These are phyloP conservation scores for Aleadryas rufinucha DNA, from an alignment of 2,113 vertebrate species.

Conservation along the genomic window DNA sequence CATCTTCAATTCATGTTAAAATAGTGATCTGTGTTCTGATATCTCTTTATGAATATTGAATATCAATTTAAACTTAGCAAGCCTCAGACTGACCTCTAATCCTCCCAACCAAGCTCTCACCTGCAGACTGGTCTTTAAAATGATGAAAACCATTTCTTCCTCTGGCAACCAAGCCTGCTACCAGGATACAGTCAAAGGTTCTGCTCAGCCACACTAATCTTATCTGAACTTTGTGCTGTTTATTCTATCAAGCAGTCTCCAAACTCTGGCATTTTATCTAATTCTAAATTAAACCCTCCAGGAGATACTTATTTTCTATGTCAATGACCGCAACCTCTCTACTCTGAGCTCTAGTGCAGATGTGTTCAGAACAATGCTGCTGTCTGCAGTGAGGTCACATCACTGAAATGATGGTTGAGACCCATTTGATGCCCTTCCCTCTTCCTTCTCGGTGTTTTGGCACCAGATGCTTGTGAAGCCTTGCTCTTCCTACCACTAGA, in stretches of 20 bases:
- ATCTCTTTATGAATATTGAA: not conserved
- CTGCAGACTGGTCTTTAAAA: not conserved
- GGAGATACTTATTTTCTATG: not conserved
- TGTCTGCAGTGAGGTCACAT: not conserved
- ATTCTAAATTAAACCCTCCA: not conserved
- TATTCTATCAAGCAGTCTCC: not conserved
- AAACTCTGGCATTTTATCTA: not conserved
- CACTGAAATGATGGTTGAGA: not conserved
- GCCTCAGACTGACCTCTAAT: not conserved
- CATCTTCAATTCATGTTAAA: not conserved
- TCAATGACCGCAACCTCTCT: not conserved
- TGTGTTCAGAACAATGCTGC: not conserved
- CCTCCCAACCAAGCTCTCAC: not conserved
- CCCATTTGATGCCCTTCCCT: not conserved
- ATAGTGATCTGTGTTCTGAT: not conserved
- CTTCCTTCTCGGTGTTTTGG: not conserved
- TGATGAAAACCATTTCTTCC: not conserved
- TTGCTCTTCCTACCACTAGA: not conserved
- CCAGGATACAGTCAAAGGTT: not conserved
- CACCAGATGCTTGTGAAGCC: not conserved
- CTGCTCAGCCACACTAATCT: not conserved
- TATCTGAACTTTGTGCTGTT: not conserved
- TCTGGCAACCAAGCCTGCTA: not conserved
- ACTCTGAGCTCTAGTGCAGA: not conserved
- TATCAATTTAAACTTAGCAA: not conserved